A percentile compares a stretch with the other conserved stretches of the same genome.
phyloP scores from a whole-genome alignment of 2,113 vertebrate species.

The Sander lucioperca region DNA sequence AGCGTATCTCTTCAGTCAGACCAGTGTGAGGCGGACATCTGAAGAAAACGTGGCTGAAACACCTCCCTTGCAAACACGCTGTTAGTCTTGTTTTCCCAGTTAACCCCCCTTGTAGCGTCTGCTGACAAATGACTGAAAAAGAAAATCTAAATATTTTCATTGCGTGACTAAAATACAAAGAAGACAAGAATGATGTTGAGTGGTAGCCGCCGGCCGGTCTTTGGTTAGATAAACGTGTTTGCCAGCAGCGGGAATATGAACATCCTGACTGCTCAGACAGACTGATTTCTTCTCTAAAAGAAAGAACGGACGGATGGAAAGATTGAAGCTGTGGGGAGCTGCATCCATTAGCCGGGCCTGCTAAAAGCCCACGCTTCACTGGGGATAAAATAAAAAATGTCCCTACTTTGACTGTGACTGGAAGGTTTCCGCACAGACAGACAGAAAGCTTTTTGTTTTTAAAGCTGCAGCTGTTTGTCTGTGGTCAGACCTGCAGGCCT shows the following conservation, averaged over 20 bases:
- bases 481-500: constrained; percentile 4
- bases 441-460: not conserved
- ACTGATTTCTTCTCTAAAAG: not conserved
- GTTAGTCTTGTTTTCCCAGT: not conserved
- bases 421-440: constrained; percentile 15
- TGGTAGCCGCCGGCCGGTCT: not conserved
- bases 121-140: not conserved
- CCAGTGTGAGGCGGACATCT: not conserved
- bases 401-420: constrained; percentile 21
- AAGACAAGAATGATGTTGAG: not conserved
- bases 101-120: not conserved
- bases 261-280: not conserved
- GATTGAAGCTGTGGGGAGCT: constrained; percentile 23
- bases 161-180: not conserved
- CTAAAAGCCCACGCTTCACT: constrained; percentile 54
- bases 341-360: constrained; percentile 31
- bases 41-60: not conserved
- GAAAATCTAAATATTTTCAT: not conserved
- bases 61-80: no score
- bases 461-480: not conserved
- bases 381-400: constrained; percentile 17
- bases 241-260: constrained; percentile 9
- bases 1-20: no score
- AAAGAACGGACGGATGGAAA: not conserved
- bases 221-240: not conserved